Evolutionary conservation across 2,888 invertebrate genomes (phyloP).

Genomic region (Amorpha juglandis): DNA sequence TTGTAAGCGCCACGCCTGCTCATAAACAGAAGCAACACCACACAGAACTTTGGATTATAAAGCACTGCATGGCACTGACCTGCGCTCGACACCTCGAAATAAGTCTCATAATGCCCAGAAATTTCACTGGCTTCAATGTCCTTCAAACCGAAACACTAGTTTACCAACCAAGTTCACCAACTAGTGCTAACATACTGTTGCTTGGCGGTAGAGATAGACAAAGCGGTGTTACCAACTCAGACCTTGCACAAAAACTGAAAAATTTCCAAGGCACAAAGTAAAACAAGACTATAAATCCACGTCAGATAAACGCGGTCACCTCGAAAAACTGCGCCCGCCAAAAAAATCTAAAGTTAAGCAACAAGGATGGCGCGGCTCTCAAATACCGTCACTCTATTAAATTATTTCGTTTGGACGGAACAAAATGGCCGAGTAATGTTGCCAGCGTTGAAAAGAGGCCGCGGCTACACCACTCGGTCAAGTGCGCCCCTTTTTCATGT

Average conservation of each 20-base stretch:
- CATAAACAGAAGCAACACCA: no score
- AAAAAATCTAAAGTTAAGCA: constrained; percentile 47
- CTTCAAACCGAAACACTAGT: no score
- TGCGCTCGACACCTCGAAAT: no score
- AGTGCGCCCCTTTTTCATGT: constrained; percentile 50
- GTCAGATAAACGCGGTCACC: constrained; percentile 18
- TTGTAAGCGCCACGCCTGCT: no score
- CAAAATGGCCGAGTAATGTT: constrained; percentile 73
- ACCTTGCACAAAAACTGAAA: constrained; percentile 15
- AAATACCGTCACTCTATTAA: constrained; percentile 74
- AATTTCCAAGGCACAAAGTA: neutral
- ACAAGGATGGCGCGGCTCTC: constrained; percentile 53
- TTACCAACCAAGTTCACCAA: no score
- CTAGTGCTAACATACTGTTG: no score
- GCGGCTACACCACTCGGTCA: constrained; percentile 44
- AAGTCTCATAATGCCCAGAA: no score
- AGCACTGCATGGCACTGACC: no score
- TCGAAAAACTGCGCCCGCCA: constrained; percentile 14
- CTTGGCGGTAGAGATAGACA: no score
- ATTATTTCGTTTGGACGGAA: constrained; percentile 74
- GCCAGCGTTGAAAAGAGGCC: constrained; percentile 63
- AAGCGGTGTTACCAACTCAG: no score
- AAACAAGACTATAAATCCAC: constrained; percentile 27
- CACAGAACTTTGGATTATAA: no score
- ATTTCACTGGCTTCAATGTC: no score